These are phyloP conservation scores for Tipula lateralis DNA, from an alignment of 2,888 invertebrate genomes.

Conservation along the genomic window DNA sequence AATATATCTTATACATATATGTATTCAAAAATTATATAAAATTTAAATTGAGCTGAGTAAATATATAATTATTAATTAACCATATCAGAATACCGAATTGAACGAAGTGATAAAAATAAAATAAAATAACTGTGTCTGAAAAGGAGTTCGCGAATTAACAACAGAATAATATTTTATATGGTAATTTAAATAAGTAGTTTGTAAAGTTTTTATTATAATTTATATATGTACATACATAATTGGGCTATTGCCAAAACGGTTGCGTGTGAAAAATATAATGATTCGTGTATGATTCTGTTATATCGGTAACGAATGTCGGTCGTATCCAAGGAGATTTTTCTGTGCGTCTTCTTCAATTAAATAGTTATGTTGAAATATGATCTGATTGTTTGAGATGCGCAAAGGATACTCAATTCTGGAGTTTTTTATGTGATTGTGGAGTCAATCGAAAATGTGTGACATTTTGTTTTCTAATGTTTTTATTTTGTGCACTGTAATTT, in stretches of 20 bases:
- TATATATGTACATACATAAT: background rate
- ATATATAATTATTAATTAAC: background rate
- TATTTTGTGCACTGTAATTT: background rate
- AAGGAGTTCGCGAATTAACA: background rate
- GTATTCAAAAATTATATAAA: background rate
- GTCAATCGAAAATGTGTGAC: background rate
- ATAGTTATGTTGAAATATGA: background rate
- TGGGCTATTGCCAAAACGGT: conserved; percentile 26
- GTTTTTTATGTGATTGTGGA: background rate
- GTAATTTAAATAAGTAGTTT: background rate
- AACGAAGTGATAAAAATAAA: background rate
- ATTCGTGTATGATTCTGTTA: background rate
- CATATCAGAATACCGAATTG: background rate
- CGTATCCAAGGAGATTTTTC: background rate
- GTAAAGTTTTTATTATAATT: background rate
- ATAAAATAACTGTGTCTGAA: background rate
- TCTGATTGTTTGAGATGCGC: conserved; percentile 9
- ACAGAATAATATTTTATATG: background rate
- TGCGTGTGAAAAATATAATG: background rate
- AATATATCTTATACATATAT: too few relatives aligned
- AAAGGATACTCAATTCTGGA: background rate
- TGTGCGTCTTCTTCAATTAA: background rate
- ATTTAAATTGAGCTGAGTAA: background rate
- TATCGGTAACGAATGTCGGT: background rate
- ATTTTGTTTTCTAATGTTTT: background rate